Conservation (phyloP, 2,888 invertebrate genomes). For the Tinea semifulvella region DNA sequence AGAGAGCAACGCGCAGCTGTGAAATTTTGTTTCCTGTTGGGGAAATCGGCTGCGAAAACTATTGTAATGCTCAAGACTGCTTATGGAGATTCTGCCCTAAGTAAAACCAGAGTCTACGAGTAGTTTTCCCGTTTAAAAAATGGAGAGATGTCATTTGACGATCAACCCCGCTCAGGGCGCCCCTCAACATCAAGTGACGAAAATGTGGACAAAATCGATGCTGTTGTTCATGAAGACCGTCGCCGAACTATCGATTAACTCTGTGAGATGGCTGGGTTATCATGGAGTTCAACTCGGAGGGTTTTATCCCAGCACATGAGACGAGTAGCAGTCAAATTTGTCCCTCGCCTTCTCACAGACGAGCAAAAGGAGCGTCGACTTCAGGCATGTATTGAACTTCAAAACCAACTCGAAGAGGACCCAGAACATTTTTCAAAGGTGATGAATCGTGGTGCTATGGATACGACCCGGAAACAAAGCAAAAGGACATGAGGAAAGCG, state of each 20-base stretch:
- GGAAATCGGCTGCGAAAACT: too few species aligned
- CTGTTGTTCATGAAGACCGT: slow-evolving; percentile 11
- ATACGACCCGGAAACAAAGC: slow-evolving; percentile 6
- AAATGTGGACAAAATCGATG: slow-evolving; percentile 10
- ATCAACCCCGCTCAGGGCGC: slow-evolving; percentile 9
- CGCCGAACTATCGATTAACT: slow-evolving; percentile 10
- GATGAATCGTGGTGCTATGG: slow-evolving; percentile 12
- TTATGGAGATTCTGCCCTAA: slow-evolving; percentile 6
- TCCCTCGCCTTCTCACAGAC: slow-evolving; percentile 2
- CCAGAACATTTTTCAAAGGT: slow-evolving; percentile 8
- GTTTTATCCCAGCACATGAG: slow-evolving; percentile 5
- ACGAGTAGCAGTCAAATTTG: slow-evolving; percentile 9
- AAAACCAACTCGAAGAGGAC: slow-evolving; percentile 10
- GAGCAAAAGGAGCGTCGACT: slow-evolving; percentile 11
- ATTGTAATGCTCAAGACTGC: too few species aligned
- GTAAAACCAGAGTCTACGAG: slow-evolving; percentile 6
- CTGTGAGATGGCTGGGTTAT: slow-evolving; percentile 7
- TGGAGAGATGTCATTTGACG: slow-evolving; percentile 11
- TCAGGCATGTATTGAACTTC: slow-evolving; percentile 10
- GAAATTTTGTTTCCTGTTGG: too few species aligned
- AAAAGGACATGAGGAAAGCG: slow-evolving; percentile 7
- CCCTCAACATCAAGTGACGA: slow-evolving; percentile 11
- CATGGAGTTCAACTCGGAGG: slow-evolving; percentile 5
- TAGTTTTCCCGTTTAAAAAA: slow-evolving; percentile 10
- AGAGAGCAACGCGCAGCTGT: too few species aligned